These are phyloP conservation scores for Magallana angulata DNA, from an alignment of 1,140 invertebrate species.

Conservation along the genomic window DNA sequence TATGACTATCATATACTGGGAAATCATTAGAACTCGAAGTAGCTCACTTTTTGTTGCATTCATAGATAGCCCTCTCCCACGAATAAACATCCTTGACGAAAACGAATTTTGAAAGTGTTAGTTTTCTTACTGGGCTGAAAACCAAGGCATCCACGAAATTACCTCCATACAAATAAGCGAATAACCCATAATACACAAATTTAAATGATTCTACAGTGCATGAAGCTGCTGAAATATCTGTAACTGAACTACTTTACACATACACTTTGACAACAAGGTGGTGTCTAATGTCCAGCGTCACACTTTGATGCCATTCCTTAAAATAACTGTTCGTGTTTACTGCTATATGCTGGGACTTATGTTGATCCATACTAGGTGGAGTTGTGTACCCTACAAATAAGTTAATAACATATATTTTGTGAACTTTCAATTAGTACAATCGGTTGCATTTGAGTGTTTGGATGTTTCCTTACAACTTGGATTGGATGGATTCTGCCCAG, in stretches of 20 bases:
- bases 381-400: not conserved
- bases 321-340: conserved; percentile 62
- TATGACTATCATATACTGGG: too few relatives aligned
- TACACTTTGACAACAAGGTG: conserved; percentile 99
- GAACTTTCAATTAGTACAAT: not conserved
- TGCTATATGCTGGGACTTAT: conserved; percentile 39
- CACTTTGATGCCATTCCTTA: conserved; percentile 98
- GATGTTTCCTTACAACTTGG: conserved; percentile 12
- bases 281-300: conserved; percentile 97
- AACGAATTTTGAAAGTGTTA: too few relatives aligned
- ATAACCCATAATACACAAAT: not conserved
- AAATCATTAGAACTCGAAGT: too few relatives aligned
- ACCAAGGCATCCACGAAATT: too few relatives aligned
- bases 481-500: conserved; percentile 28
- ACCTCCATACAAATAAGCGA: not conserved
- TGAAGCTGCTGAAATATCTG: too few relatives aligned
- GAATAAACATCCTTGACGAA: too few relatives aligned
- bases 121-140: too few relatives aligned
- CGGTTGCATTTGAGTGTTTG: too few relatives aligned
- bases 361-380: conserved; percentile 22
- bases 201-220: too few relatives aligned
- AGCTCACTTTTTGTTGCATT: too few relatives aligned
- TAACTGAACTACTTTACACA: conserved; percentile 74
- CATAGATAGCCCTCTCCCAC: too few relatives aligned
- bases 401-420: not conserved